phyloP scores from a whole-genome alignment of 2,888 invertebrate species.

The Thyatira batis region DNA sequence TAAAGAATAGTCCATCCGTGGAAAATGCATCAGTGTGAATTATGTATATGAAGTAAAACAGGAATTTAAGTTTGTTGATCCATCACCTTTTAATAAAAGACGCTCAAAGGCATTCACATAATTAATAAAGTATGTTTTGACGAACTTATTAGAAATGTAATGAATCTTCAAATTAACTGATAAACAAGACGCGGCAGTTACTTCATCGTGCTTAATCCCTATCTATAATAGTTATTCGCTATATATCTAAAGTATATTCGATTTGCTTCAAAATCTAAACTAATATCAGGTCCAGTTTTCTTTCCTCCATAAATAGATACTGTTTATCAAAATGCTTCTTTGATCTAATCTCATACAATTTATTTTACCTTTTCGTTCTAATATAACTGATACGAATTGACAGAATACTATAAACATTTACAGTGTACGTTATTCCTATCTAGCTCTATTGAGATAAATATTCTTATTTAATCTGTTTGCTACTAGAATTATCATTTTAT shows the following conservation, averaged over 20 bases:
- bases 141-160: background rate
- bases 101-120: no score
- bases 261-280: slow-evolving; percentile 2
- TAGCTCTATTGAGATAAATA: background rate
- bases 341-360: slow-evolving; percentile 1
- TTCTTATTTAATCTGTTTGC: background rate
- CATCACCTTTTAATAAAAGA: no score
- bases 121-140: no score
- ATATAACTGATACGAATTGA: slow-evolving; percentile 1
- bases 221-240: background rate
- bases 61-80: no score
- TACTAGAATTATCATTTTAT: background rate
- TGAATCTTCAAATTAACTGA: background rate
- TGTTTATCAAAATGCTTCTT: background rate
- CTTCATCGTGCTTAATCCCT: background rate
- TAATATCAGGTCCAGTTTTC: slow-evolving; percentile 1
- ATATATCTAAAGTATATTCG: background rate
- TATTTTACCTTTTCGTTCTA: background rate
- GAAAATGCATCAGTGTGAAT: no score
- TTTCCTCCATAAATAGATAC: background rate
- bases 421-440: background rate
- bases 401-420: slow-evolving; percentile 1
- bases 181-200: background rate
- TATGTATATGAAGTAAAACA: no score
- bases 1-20: no score